Conservation (phyloP, 1,140 invertebrate genomes). For the Drosophila nikananu region DNA sequence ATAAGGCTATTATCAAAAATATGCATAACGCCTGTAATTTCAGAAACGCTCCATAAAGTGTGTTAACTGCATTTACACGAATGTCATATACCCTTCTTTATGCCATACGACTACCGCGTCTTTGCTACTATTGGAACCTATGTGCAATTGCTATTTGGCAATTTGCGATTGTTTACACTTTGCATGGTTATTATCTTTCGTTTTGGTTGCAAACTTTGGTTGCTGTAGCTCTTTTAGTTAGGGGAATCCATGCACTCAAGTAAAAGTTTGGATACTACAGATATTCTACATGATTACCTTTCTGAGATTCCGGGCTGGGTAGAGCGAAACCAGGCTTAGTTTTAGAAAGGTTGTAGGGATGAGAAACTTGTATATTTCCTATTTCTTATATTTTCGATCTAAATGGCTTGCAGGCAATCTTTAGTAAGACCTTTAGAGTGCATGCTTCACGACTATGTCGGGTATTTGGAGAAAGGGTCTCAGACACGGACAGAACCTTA, state of each 20-base stretch:
- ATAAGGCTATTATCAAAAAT: no score
- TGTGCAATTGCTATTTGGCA: constrained; percentile 2
- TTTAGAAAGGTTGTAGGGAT: neutral
- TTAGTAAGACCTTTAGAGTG: no score
- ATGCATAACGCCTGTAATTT: no score
- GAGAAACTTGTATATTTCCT: neutral
- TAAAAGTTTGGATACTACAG: no score
- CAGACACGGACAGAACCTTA: constrained; percentile 12
- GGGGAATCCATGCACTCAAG: constrained; percentile 6
- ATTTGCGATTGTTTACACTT: constrained; percentile 2
- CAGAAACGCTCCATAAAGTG: neutral
- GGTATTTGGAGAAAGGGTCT: neutral
- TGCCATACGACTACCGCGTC: neutral
- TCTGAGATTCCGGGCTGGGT: neutral
- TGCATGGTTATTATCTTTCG: constrained; percentile 5
- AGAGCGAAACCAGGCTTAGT: neutral
- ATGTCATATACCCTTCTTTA: neutral
- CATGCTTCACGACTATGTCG: neutral
- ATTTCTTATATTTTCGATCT: neutral
- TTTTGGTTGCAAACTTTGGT: constrained; percentile 10
- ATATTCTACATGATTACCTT: neutral
- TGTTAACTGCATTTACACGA: neutral
- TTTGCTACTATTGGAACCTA: neutral
- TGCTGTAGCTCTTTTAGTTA: constrained; percentile 9
- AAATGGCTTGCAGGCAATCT: neutral